Percentiles rank a stretch among this genome's conserved stretches.
Evolutionary conservation across 2,113 vertebrate species (phyloP).

Genomic region (Paramormyrops kingsleyae): DNA sequence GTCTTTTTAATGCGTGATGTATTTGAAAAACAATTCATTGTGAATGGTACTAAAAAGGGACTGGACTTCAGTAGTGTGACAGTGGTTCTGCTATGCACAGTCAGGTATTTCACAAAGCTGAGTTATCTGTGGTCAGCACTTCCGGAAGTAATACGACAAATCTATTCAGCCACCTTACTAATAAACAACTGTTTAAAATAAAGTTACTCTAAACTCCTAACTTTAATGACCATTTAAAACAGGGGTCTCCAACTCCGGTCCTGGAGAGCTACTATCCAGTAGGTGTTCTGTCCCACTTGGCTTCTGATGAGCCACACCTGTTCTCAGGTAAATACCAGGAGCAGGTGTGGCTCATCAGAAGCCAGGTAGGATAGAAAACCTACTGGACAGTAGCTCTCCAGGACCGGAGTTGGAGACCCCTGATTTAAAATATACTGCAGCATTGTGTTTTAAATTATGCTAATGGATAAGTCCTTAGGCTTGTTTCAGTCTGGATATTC

Average conservation of each 20-base stretch:
- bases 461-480: not conserved
- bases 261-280: too few relatives aligned
- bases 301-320: too few relatives aligned
- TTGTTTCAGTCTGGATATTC: not conserved
- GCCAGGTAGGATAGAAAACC: too few relatives aligned
- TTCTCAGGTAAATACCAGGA: too few relatives aligned
- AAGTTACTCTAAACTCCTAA: not conserved
- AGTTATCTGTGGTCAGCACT: not conserved
- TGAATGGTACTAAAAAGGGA: not conserved
- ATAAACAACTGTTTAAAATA: not conserved
- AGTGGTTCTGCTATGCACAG: not conserved
- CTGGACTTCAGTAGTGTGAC: not conserved
- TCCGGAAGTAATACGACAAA: not conserved
- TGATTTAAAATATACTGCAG: not conserved
- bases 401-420: too few relatives aligned
- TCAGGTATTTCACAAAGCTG: not conserved
- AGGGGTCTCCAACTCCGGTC: too few relatives aligned
- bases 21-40: not conserved
- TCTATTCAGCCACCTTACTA: not conserved
- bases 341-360: too few relatives aligned
- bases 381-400: too few relatives aligned
- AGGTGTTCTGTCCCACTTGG: too few relatives aligned
- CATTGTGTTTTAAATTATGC: not conserved
- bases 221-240: not conserved
- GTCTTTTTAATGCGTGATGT: not conserved